Base-by-base conservation (phyloP, 92 coral and sea anemone genomes). In the Pocillopora meandrina region DNA sequence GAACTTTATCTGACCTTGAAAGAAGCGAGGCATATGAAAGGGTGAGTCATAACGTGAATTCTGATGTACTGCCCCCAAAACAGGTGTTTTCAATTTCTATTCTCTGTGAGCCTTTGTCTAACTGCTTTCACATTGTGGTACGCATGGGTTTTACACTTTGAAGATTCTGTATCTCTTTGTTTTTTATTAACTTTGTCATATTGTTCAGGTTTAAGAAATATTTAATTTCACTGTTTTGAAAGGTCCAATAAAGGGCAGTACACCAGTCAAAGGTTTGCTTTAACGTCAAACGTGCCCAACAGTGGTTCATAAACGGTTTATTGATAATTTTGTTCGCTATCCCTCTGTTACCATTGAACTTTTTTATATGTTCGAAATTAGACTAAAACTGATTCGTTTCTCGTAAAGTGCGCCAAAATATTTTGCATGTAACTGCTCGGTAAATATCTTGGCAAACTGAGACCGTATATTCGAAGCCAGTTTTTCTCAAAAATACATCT, bases 1-100 rank as follows among this genome's bases (percentile, higher is more conserved):
- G 47, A 16, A 16, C 18, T 33, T 60, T 20, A 19, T 58, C 61
- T 42, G 56, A 42, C 15, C 47, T 71, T 2, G 72, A 15, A 72
- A 16, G 86, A 63, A 34, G 9, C 18, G 49, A 71, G 17, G 16
- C 79, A 13, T 69, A 64, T 82, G 63, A 72, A 4, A 31, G 19
- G 86, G 80, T 74, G 57, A 75, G 86, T 74, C n/a, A 11, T 23
- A 20, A 74, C 63, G 36, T 74, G 73, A 73, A 83, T 74, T 63
- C 62, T 74, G 26, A 71, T 59, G 56, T 83, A 21, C 73, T 57
- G n/a, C 18, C 33, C n/a, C 33, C 7, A 14, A 72, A 61, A 74
- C 86, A 83, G 73, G 86, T 73, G 86, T 56, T 61, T 21, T 58
- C 19, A 18, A 52, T 31, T 71, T 49, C 52, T 23, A 47, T 72